Evolutionary conservation across 2,888 invertebrate species (phyloP), one percentile per base, ranked within the genome.

Genomic region (Habroteleia sp.): DNA sequence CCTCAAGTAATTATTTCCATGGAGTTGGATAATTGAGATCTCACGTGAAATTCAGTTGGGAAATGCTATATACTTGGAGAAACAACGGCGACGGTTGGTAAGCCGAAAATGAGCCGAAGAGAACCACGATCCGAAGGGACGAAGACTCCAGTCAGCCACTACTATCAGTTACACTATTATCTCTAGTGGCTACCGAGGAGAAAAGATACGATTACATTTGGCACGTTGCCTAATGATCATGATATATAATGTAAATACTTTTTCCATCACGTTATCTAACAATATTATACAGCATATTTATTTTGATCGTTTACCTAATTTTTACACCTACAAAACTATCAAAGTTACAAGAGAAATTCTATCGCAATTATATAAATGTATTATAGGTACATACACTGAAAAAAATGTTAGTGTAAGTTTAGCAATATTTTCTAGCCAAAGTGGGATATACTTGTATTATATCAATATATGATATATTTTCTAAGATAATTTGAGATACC

Each of bases 121-220:
- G 83, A 79, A 44, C 60, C 54, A 68, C 74, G 77, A 81, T 80
- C 79, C 78, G 56, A 74, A 78, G 73, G 79, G 80, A 83, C 80
- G 80, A 80, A 82, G 81, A 77, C 78, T 75, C 80, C 77, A 83
- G 84, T 85, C 85, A 84, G 85, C 85, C 84, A 80, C 83, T 81
- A 83, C 85, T 87, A 88, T 88, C 87, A 86, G 87, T 88, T 86
- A 85, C 84, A 82, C 87, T 84, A 88, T 88, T 88, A 88, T 86
- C 85, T 80, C 77, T 73, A 77, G 78, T 80, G 81, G 80, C 81
- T 81, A 79, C 80, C 81, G 68, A 74, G 78, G 77, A 80, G 79
- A 80, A 81, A 80, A 81, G 74, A 78, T 78, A 72, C 77, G 79
- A 80, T 79, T 80, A 60, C 54, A 50, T 62, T 56, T 62, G 62